phyloP scores from a whole-genome alignment of 1,140 invertebrate species.

The Sipha flava region DNA sequence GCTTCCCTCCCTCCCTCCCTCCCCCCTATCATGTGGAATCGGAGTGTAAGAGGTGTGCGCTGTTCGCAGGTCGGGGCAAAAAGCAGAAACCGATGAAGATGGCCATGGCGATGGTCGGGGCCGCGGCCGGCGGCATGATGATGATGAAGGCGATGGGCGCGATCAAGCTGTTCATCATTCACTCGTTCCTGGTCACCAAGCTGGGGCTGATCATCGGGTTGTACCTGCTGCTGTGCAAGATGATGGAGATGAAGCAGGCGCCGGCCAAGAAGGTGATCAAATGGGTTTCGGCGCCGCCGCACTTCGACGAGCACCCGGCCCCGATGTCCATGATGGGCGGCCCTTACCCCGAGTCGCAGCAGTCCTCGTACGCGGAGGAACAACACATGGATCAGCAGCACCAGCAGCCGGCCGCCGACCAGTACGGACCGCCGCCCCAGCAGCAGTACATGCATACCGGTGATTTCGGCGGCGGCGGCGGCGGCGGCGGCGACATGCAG shows the following conservation, averaged over 20 bases:
- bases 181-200: conserved; percentile 20
- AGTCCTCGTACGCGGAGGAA: conserved; percentile 11
- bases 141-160: background rate
- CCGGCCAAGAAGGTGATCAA: background rate
- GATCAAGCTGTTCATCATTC: conserved; percentile 27
- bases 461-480: background rate
- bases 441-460: background rate
- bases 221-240: conserved; percentile 11
- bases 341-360: background rate
- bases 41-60: too few relatives aligned
- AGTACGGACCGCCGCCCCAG: conserved; percentile 10
- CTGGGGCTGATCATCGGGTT: background rate
- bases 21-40: too few relatives aligned
- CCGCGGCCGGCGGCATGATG: background rate
- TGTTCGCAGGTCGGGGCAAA: background rate
- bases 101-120: background rate
- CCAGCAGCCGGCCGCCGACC: background rate
- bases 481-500: background rate
- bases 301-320: background rate
- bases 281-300: background rate
- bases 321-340: background rate
- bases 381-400: background rate
- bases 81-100: background rate
- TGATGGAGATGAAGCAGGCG: background rate
- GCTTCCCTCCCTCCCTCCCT: too few relatives aligned